Conservation (phyloP, 2,797 vertebrate species). For the Peromyscus melanophrys region DNA sequence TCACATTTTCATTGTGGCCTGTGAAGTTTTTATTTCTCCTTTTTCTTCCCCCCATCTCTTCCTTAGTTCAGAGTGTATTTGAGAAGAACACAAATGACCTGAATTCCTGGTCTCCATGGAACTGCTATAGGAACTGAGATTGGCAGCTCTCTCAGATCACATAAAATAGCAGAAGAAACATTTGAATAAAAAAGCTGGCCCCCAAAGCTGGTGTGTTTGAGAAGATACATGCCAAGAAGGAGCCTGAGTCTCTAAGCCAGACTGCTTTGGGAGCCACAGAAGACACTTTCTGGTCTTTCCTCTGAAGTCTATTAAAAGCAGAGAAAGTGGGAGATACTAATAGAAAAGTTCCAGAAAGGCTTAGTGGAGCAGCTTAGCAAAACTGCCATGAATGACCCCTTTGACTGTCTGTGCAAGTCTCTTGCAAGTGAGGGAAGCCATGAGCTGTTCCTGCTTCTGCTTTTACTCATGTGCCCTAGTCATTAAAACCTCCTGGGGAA, state of each 20-base stretch:
- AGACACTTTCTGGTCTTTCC: conserved; percentile 2
- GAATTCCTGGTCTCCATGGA: conserved; percentile 29
- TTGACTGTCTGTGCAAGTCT: conserved; percentile 35
- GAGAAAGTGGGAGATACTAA: neutral
- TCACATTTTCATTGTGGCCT: conserved; percentile 13
- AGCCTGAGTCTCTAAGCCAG: neutral
- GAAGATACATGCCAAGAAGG: conserved; percentile 1
- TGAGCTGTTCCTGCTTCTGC: conserved; percentile 57
- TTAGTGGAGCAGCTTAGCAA: conserved; percentile 53
- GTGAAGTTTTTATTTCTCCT: neutral
- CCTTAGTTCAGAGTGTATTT: conserved; percentile 22
- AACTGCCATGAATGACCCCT: conserved; percentile 48
- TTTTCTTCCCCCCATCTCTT: neutral
- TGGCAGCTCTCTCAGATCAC: neutral
- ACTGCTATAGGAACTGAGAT: neutral
- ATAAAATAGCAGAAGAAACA: neutral
- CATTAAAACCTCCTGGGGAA: conserved; percentile 64
- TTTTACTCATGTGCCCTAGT: conserved; percentile 59
- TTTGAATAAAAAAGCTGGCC: conserved; percentile 13
- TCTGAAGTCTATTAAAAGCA: conserved; percentile 45
- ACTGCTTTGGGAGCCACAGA: neutral
- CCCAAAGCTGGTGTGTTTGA: neutral
- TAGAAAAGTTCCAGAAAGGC: conserved; percentile 70
- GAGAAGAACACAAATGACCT: neutral
- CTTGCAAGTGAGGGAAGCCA: conserved; percentile 53